Evolutionary conservation across 2,888 invertebrate genomes (phyloP), one percentile per base, ranked within the genome.

Genomic region (Balanococcus diminutus): DNA sequence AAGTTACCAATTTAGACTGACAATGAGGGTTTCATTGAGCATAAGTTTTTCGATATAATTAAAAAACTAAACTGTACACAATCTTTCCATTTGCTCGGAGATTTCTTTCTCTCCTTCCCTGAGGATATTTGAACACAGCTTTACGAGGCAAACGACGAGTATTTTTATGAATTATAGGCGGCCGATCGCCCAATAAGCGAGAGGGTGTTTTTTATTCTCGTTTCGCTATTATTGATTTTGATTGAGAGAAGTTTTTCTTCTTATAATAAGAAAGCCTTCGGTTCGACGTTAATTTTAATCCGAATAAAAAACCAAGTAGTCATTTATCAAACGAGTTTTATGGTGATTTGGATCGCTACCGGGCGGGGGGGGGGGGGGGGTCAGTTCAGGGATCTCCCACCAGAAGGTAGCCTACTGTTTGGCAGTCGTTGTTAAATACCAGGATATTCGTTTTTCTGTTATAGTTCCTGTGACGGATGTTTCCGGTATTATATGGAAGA

Each of bases 391-490:
- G n/a, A n/a, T n/a, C n/a, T n/a, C n/a, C n/a, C n/a, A n/a, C n/a
- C 25, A 16, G 67, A 67, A 67, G 28, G 19, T 67, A 25, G 28
- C 28, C 16, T 16, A 67, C 16, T 28, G 28, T 67, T 67, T 56
- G 22, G 14, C 56, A 8, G 56, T 14, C 1, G n/a, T 14, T 56
- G 56, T 22, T 56, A 56, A 28, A 67, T 67, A 67, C 67, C 28
- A 67, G 67, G 67, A 19, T 46, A 31, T 39, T 83, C 72, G 6
- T 87, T 67, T 67, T 67, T 67, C 56, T 88, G 81, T 88, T 92
- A 72, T 93, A 96, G 96, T 95, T 90, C 95, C 96, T 84, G 93
- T 95, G 89, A 93, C 93, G 87, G 93, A 95, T 89, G 94, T 96
- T 87, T 93, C 94, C 89, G 96, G 96, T 32, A 96, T 96, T 5